These are phyloP conservation scores for Clitarchus hookeri DNA, from an alignment of 2,888 invertebrate genomes.

Conservation along the genomic window DNA sequence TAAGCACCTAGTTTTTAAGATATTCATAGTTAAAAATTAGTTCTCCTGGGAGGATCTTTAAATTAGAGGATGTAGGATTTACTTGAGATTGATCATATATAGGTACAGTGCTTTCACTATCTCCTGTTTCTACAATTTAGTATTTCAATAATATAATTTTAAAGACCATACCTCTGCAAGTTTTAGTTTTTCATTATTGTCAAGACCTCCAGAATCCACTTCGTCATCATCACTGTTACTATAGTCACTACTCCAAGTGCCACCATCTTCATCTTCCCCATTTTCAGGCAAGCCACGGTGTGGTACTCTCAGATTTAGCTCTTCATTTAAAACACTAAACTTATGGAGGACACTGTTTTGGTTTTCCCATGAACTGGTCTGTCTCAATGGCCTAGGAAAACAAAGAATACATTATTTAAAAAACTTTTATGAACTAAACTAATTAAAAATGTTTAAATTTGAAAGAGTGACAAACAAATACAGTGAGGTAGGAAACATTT, in stretches of 20 bases:
- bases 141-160: too few relatives aligned
- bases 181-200: neutral
- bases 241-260: constrained; percentile 89
- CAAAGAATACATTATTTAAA: neutral
- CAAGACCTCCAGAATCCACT: constrained; percentile 56
- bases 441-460: too few relatives aligned
- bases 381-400: constrained; percentile 67
- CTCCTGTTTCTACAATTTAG: too few relatives aligned
- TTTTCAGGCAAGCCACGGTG: constrained; percentile 32
- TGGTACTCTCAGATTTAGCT: constrained; percentile 28
- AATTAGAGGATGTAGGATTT: too few relatives aligned
- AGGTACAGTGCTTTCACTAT: too few relatives aligned
- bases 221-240: constrained; percentile 91
- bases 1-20: too few relatives aligned
- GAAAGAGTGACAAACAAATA: too few relatives aligned
- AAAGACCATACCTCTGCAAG: neutral
- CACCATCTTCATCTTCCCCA: constrained; percentile 62
- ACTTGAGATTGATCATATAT: too few relatives aligned
- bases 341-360: constrained; percentile 45
- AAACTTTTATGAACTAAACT: too few relatives aligned
- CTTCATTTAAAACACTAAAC: constrained; percentile 25
- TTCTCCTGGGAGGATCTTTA: too few relatives aligned
- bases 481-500: too few relatives aligned
- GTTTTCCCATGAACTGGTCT: constrained; percentile 78
- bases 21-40: too few relatives aligned